Evolutionary conservation across 1,140 invertebrate genomes (phyloP).

Genomic region (Cylas formicarius): DNA sequence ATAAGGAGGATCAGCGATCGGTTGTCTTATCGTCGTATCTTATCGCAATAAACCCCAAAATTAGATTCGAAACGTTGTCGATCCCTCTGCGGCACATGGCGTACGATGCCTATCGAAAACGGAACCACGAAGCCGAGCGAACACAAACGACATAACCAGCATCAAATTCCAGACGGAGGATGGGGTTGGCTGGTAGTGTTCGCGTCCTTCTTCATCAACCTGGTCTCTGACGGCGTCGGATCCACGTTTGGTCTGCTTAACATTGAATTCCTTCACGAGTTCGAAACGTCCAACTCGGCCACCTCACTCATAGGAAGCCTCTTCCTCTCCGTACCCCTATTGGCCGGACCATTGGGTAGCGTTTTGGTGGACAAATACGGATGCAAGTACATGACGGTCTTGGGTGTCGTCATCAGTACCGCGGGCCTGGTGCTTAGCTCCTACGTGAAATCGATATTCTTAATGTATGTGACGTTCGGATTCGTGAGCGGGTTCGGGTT

Average conservation of each 20-base stretch:
- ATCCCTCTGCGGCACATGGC: no score
- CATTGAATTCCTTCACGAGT: slow-evolving; percentile 77
- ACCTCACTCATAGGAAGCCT: slow-evolving; percentile 84
- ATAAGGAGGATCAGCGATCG: no score
- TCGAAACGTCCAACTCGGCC: slow-evolving; percentile 69
- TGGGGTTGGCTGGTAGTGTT: slow-evolving; percentile 87
- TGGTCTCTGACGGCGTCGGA: slow-evolving; percentile 88
- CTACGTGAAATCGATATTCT: slow-evolving; percentile 61
- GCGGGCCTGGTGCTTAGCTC: slow-evolving; percentile 73
- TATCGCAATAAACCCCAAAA: no score
- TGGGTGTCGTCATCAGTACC: slow-evolving; percentile 67
- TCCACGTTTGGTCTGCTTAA: slow-evolving; percentile 89
- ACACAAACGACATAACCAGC: no score
- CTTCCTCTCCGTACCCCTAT: slow-evolving; percentile 79
- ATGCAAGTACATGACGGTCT: slow-evolving; percentile 77
- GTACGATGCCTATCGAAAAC: no score
- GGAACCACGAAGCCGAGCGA: no score
- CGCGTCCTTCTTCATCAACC: slow-evolving; percentile 75
- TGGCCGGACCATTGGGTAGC: slow-evolving; percentile 76
- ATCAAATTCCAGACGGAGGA: slow-evolving; percentile 61
- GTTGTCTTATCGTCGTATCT: no score
- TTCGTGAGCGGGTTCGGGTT: slow-evolving; percentile 79
- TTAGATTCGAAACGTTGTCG: no score
- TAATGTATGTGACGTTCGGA: slow-evolving; percentile 80
- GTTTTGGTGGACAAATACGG: slow-evolving; percentile 82